Evolutionary conservation across 2,113 vertebrate genomes (phyloP), one percentile per base, ranked within the genome.

Genomic region (Glaucomys volans): DNA sequence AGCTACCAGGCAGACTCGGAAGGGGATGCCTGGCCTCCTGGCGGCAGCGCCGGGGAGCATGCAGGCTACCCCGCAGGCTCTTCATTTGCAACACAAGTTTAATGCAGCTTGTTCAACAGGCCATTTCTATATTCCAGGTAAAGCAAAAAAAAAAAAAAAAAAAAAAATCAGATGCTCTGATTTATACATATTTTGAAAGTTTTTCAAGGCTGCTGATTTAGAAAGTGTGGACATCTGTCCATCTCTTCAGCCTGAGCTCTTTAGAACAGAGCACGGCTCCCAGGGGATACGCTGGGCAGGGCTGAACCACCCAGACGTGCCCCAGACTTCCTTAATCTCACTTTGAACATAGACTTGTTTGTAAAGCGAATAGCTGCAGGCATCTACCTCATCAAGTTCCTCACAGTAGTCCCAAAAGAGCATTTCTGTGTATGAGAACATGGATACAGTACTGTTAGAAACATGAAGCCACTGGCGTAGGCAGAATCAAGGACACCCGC

Each of bases 161-260:
- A 57, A 44, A 32, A 59, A 20, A 59, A 22, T 7, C 35, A 87
- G 66, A 52, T 8, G 30, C 62, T 66, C 80, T 8, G n/a, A 32
- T 8, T 3, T 22, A 22, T 8, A 11, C 0, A 7, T 2, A 8
- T 28, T 24, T 2, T 2, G 2, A 47, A 0, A 2, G 17, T 1
- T 47, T 74, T 44, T 26, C 32, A 9, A 79, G 67, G 40, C 50
- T 69, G 82, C 1, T 14, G 28, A 17, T 37, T 12, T 20, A 0
- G 0, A 2, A 0, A 1, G 37, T 0, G 10, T 40, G 59, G 40
- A 35, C 5, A 10, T 2, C 62, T 2, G 0, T 28, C n/a, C 0
- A 28, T 14, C 62, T 28, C 13, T 2, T 0, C 1, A 69, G 57
- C 67, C 35, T 0, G 2, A 69, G 54, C 42, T 22, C 13, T 47